Base-by-base conservation (phyloP, 2,888 invertebrate species). In the Morpho achilles region DNA sequence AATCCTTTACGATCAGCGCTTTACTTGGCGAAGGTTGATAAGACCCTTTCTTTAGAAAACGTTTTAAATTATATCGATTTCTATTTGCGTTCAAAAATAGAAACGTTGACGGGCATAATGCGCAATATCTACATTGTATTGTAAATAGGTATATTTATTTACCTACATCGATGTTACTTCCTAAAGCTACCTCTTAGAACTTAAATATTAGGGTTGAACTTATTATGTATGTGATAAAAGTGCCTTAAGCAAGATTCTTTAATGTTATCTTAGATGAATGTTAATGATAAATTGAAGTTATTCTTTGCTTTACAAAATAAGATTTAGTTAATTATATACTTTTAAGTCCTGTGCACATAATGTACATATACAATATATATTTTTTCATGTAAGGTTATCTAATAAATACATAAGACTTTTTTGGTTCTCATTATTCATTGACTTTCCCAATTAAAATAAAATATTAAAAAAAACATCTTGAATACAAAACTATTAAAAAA, bases 1-100 rank as follows among this genome's bases (percentile, higher is more conserved):
- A 91, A 66, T 87, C 87, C 62, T 91, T 91, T 69, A 91, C 90
- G 6, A 91, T 91, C 67, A 87, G 91, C 65, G 90, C 91, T 1
- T 71, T 91, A 0, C 80, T 91, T 23, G 91, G 91, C 7, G 90
- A 91, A 78, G 89, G 90, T 62, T 91, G 84, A 82, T 55, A 39
- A 9, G 8, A 45, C 9, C 43, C 4, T n/a, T 40, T n/a, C 32
- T 45, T 45, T 45, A 45, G 45, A 45, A 9, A 45, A 10, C 9
- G 16, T 7, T 45, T 54, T 50, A 44, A 40, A 50, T 41, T 55
- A 55, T 48, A 41, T 42, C 6, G 54, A 54, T 42, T 50, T 50
- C 49, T 53, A 22, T 42, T 23, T 32, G 7, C 22, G 8, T 10
- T 23, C 10, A n/a, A 45, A 45, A 48, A 48, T 48, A 48, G 50